Base-by-base conservation (phyloP, 2,888 invertebrate species). In the Tupiocoris notatus region DNA sequence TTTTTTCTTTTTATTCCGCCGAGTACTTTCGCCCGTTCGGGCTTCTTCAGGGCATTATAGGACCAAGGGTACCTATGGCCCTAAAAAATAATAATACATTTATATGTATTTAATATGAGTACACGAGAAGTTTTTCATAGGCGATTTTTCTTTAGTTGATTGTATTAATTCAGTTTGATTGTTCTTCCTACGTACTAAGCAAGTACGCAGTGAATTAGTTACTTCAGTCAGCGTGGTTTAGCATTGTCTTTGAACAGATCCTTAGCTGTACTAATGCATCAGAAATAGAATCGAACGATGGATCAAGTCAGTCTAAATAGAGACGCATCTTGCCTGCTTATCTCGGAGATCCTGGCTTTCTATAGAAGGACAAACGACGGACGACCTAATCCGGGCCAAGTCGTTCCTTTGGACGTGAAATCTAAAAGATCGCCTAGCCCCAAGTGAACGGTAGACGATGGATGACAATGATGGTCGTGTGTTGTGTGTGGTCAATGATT, bases 401-500 rank as follows among this genome's bases (percentile, higher is more conserved):
- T 7, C 39, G 39, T 39, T 12, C 39, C 39, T 39, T 39, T 3
- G n/a, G n/a, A n/a, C n/a, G 39, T 39, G 39, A 39, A 39, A 3
- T 39, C 39, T 39, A 12, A 39, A 39, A 39, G 39, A 39, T 39
- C 39, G 6, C 12, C 39, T 7, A n/a, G n/a, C n/a, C n/a, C n/a
- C n/a, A n/a, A n/a, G n/a, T n/a, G 39, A 12, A 12, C 39, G 39
- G 39, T 7, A 12, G 12, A 39, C 3, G 39, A 70, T 6, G 70
- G 70, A 70, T 70, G 70, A 70, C 70, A 70, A 70, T 70, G 70
- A 70, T 70, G 39, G 39, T 12, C 12, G 39, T 7, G 39, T 39
- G 70, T 70, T 70, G 70, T 70, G 70, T 70, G 70, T 70, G 70
- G 70, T 70, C 70, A 70, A 70, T 58, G 58, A 70, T 70, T 39